These are phyloP conservation scores for Heteromormyrus szaboi DNA, from an alignment of 2,797 vertebrate genomes.

Conservation along the genomic window DNA sequence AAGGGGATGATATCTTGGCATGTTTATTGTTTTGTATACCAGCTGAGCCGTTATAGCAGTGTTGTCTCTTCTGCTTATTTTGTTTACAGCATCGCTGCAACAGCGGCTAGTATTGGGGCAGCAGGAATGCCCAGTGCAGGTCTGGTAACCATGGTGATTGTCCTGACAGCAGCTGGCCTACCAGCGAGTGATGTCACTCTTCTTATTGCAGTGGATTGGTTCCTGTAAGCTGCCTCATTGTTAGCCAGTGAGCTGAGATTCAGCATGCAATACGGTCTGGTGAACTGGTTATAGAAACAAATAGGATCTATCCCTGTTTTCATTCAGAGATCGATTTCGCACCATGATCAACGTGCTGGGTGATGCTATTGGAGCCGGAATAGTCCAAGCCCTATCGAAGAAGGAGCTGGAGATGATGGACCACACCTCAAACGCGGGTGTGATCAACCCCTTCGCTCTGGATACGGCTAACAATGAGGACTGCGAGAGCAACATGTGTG, in stretches of 20 bases:
- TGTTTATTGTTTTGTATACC: background rate
- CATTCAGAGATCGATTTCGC: constrained; percentile 67
- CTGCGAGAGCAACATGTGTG: constrained; percentile 58
- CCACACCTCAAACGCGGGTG: constrained; percentile 54
- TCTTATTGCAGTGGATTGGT: constrained; percentile 73
- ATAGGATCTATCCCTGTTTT: background rate
- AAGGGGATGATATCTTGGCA: background rate
- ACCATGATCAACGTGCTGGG: constrained; percentile 72
- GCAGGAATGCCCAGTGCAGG: constrained; percentile 70
- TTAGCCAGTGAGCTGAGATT: background rate
- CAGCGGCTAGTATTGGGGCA: constrained; percentile 68
- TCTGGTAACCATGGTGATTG: constrained; percentile 73
- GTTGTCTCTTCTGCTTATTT: background rate
- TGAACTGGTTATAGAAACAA: background rate
- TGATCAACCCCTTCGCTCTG: constrained; percentile 65
- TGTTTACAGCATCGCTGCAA: constrained; percentile 62
- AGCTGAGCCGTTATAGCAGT: background rate
- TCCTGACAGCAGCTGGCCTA: constrained; percentile 66
- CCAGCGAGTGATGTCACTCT: constrained; percentile 69
- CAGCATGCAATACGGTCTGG: background rate
- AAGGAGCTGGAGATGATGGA: constrained; percentile 57
- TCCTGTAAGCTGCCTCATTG: constrained; percentile 62
- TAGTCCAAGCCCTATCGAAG: constrained; percentile 71
- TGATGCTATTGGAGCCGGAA: constrained; percentile 66
- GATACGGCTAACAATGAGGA: constrained; percentile 55